Percentiles rank a stretch among this genome's conserved stretches.
Evolutionary conservation across 1,140 invertebrate genomes (phyloP).

Genomic region (Chymomyza costata): DNA sequence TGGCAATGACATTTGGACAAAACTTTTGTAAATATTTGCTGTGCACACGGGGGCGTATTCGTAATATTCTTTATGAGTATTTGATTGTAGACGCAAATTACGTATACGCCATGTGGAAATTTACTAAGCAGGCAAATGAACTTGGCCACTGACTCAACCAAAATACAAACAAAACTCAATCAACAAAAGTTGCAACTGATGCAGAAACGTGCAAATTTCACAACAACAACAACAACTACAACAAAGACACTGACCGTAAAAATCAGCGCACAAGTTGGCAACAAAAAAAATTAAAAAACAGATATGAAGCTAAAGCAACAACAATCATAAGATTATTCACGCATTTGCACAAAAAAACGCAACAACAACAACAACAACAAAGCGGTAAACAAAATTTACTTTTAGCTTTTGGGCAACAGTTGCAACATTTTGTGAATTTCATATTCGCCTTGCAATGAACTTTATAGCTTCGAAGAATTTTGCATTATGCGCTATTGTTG

Average conservation of each 20-base stretch:
- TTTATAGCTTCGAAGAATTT: not conserved
- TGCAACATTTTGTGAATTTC: no score
- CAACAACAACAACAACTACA: conserved; percentile 18
- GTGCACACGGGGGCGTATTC: no score
- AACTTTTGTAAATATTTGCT: no score
- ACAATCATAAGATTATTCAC: conserved; percentile 25
- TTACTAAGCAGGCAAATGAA: conserved; percentile 42
- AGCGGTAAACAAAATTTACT: no score
- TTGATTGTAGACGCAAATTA: conserved; percentile 21
- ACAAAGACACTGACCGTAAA: not conserved
- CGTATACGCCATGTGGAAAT: conserved; percentile 48
- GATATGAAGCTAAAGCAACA: not conserved
- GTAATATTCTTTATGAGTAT: conserved; percentile 21
- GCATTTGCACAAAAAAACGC: not conserved
- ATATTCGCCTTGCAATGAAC: conserved; percentile 1
- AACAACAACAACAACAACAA: conserved; percentile 8
- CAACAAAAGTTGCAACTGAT: conserved; percentile 58
- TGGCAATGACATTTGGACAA: conserved; percentile 43
- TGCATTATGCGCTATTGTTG: no score
- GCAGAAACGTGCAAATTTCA: conserved; percentile 66
- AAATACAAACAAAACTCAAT: conserved; percentile 12
- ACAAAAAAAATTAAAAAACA: not conserved
- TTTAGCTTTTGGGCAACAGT: no score
- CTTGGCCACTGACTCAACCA: conserved; percentile 17
- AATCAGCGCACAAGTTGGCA: no score